Base-by-base conservation (phyloP, 2,797 vertebrate species). In the Cyclura pinguis region DNA sequence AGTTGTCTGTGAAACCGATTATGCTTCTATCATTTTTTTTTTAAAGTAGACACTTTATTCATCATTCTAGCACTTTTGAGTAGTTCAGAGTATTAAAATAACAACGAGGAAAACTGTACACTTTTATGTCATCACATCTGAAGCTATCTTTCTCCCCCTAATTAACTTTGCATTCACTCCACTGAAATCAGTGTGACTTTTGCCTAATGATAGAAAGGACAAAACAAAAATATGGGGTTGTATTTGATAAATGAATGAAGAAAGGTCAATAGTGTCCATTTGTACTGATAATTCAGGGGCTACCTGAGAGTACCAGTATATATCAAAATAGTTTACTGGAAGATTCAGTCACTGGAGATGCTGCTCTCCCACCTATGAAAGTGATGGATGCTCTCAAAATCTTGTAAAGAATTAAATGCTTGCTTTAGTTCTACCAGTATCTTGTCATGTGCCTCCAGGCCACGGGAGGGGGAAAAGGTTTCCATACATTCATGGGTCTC, bases 391-490 rank as follows among this genome's bases (percentile, higher is more conserved):
- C 22, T 82, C 93, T 91, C 69, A 78, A 47, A 85, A 89, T 81
- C n/a, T 52, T 81, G 5, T 73, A 85, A 82, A 84, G 84, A 94
- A 94, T 90, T 0, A 91, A 93, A 91, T 84, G 0, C 62, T 86
- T 91, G 35, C 2, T 77, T 38, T 90, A 9, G 3, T 86, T 57
- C 8, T 20, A 32, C 38, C 20, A 52, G 24, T 1, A 24, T 86
- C 95, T 91, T 91, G 9, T n/a, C 89, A 89, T 67, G 12, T 92
- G 47, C 80, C 57, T 89, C 81, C 18, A 69, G 47, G 50, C 29
- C 67, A 69, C 20, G 73, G 32, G 24, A 1, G 8, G 4, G 42
- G 69, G 27, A 42, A 52, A 50, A n/a, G 50, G 22, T 62, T 88
- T 38, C 67, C 57, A 20, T 88, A 83, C 35, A 62, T 74, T 89